phyloP scores from a whole-genome alignment of 2,888 invertebrate genomes.

The Brachyopa scutellaris region DNA sequence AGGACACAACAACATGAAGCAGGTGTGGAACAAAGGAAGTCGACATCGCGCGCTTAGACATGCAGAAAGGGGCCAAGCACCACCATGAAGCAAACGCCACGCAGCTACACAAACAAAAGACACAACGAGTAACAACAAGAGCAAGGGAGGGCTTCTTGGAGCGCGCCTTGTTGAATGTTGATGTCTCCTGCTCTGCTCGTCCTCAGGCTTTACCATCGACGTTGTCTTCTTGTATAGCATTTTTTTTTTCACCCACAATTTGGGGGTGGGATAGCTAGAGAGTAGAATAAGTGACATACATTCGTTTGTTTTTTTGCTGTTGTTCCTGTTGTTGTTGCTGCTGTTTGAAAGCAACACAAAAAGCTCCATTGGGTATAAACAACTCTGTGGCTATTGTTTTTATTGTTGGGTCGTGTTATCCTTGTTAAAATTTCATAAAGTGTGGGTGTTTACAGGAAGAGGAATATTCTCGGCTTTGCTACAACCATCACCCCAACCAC shows the following conservation, averaged over 20 bases:
- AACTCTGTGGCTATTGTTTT: conserved; percentile 73
- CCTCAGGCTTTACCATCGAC: conserved; percentile 59
- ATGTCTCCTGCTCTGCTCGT: conserved; percentile 27
- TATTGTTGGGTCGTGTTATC: conserved; percentile 74
- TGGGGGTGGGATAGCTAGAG: conserved; percentile 31
- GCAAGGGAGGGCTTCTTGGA: conserved; percentile 41
- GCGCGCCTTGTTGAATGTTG: conserved; percentile 70
- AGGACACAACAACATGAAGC: conserved; percentile 44
- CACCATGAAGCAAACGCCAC: conserved; percentile 60
- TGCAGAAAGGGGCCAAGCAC: conserved; percentile 64
- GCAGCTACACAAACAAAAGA: conserved; percentile 55
- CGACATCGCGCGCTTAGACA: conserved; percentile 73
- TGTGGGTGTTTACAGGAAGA: conserved; percentile 71
- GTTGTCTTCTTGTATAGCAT: conserved; percentile 76
- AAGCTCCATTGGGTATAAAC: conserved; percentile 72
- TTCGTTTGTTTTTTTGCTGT: conserved; percentile 74
- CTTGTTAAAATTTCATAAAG: conserved; percentile 72
- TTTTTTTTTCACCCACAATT: conserved; percentile 64
- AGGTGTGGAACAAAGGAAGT: conserved; percentile 72
- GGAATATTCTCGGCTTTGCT: conserved; percentile 48
- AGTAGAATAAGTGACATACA: conserved; percentile 68
- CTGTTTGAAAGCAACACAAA: conserved; percentile 53
- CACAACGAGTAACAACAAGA: conserved; percentile 40
- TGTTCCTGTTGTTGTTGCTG: conserved; percentile 34
- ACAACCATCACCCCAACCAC: background rate